Percentiles rank a stretch among this genome's conserved stretches.
Evolutionary conservation across 2,797 vertebrate species (phyloP).

Genomic region (Anguilla marmorata): DNA sequence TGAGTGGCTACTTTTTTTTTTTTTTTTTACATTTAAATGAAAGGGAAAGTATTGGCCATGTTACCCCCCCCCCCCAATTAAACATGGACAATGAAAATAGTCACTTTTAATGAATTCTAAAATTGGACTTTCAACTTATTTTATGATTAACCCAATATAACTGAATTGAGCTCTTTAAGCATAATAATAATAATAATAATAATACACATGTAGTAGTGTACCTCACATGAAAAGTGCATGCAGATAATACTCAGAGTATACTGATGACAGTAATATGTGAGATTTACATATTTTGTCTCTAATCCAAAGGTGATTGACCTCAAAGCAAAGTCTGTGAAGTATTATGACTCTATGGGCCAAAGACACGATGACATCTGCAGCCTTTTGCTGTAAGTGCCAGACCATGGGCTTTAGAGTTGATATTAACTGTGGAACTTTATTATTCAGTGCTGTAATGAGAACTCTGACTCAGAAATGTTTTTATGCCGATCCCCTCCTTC

Average conservation of each 20-base stretch:
- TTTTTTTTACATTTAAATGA: background rate
- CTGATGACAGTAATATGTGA: background rate
- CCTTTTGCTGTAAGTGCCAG: slow-evolving; percentile 80
- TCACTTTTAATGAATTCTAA: no score
- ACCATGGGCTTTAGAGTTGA: background rate
- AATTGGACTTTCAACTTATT: no score
- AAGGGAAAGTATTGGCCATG: background rate
- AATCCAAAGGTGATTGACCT: slow-evolving; percentile 81
- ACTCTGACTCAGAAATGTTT: background rate
- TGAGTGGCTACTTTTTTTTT: slow-evolving; percentile 55
- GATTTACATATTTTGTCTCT: slow-evolving; percentile 9
- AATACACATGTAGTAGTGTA: background rate
- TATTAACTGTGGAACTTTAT: background rate
- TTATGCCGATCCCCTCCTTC: background rate
- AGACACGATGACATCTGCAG: slow-evolving; percentile 81
- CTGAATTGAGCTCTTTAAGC: no score
- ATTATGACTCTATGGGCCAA: slow-evolving; percentile 88
- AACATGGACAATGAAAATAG: no score
- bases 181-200: background rate
- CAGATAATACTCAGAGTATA: background rate
- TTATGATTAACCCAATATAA: no score
- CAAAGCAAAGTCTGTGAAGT: slow-evolving; percentile 76
- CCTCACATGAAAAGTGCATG: background rate
- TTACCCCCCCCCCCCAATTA: background rate
- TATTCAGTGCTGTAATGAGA: background rate